phyloP scores from a whole-genome alignment of 2,888 invertebrate genomes.

The Neoitamus cyanurus region DNA sequence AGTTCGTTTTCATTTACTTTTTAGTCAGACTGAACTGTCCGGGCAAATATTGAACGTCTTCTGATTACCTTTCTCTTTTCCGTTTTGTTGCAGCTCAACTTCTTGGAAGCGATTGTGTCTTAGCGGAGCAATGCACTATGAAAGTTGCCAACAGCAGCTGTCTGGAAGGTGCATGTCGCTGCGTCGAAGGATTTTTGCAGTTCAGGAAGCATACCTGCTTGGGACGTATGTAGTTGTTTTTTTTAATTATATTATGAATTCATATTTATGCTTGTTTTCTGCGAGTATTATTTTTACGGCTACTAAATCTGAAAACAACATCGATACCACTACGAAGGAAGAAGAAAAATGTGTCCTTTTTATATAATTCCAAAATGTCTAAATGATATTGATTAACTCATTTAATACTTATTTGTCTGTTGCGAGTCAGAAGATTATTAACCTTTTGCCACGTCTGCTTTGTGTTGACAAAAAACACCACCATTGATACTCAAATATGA shows the following conservation, averaged over 20 bases:
- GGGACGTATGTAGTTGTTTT: slow-evolving; percentile 77
- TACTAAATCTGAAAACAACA: too few relatives aligned
- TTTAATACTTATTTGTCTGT: too few relatives aligned
- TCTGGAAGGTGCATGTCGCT: slow-evolving; percentile 83
- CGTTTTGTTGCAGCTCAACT: slow-evolving; percentile 76
- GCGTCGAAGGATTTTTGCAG: slow-evolving; percentile 85
- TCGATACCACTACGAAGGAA: too few relatives aligned
- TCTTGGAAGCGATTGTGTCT: slow-evolving; percentile 83
- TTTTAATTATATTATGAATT: background rate
- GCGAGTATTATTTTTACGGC: background rate
- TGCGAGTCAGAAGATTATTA: too few relatives aligned
- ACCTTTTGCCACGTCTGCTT: too few relatives aligned
- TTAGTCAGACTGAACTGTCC: background rate
- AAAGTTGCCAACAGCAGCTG: slow-evolving; percentile 91
- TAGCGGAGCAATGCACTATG: slow-evolving; percentile 86
- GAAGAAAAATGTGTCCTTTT: too few relatives aligned
- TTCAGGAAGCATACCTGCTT: slow-evolving; percentile 91
- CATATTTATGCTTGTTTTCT: background rate
- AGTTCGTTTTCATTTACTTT: slow-evolving; percentile 33
- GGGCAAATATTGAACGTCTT: slow-evolving; percentile 40
- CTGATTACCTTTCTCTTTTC: background rate
- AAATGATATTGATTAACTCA: too few relatives aligned
- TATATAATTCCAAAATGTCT: too few relatives aligned
- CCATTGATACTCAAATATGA: too few relatives aligned
- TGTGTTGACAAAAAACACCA: too few relatives aligned